Evolutionary conservation across 2,113 vertebrate genomes (phyloP).

Genomic region (Notothenia rossii): DNA sequence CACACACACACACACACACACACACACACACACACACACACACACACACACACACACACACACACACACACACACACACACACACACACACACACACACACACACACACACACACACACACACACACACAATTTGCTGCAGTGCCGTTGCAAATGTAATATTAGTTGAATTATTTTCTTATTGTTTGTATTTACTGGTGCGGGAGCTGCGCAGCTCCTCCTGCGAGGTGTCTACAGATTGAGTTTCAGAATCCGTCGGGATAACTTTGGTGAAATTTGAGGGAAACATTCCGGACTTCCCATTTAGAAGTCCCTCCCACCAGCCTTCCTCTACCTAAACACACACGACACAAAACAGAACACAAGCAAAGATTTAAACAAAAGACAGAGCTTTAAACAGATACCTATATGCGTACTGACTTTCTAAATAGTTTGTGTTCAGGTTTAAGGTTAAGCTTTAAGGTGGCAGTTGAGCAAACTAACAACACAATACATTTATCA

Average conservation of each 20-base stretch:
- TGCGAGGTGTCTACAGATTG: slow-evolving; percentile 86
- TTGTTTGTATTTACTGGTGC: slow-evolving; percentile 88
- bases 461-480: neutral
- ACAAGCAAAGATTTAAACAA: neutral
- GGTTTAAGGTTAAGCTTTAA: neutral
- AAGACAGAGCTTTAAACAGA: neutral
- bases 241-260: slow-evolving; percentile 82
- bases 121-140: neutral
- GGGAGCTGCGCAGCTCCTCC: slow-evolving; percentile 88
- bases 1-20: slow-evolving; percentile 24
- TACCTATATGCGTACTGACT: neutral
- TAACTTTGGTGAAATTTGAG: slow-evolving; percentile 97
- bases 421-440: neutral
- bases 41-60: slow-evolving; percentile 40
- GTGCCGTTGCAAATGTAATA: neutral
- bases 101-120: slow-evolving; percentile 46
- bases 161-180: neutral
- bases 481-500: neutral
- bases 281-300: slow-evolving; percentile 98
- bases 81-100: slow-evolving; percentile 43
- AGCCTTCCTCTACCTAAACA: slow-evolving; percentile 96
- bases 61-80: slow-evolving; percentile 47
- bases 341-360: neutral
- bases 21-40: slow-evolving; percentile 57
- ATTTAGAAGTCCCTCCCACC: slow-evolving; percentile 96